phyloP scores from a whole-genome alignment of 2,113 vertebrate species.

The Caretta caretta region DNA sequence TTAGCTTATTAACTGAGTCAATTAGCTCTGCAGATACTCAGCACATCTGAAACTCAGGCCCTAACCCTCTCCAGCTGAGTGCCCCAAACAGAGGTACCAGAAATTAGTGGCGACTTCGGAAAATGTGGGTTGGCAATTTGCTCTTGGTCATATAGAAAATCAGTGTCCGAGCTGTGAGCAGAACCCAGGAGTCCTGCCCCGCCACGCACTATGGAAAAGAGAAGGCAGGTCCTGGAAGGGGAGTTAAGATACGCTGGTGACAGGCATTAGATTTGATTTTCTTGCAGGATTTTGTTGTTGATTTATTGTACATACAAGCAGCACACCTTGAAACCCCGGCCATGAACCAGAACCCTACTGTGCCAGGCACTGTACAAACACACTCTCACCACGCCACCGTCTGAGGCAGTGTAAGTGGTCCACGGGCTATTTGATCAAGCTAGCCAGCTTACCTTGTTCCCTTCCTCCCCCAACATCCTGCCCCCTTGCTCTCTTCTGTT shows the following conservation, averaged over 20 bases:
- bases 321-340: not conserved
- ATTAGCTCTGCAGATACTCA: no score
- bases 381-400: not conserved
- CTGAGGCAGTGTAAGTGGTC: not conserved
- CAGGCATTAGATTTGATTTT: not conserved
- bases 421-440: not conserved
- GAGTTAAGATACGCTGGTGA: not conserved
- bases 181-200: no score
- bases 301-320: not conserved
- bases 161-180: no score
- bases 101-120: no score
- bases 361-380: not conserved
- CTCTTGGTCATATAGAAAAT: no score
- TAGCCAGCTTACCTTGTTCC: not conserved
- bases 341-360: not conserved
- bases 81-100: no score
- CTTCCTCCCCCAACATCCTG: no score
- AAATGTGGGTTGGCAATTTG: no score
- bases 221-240: not conserved
- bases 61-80: no score
- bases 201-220: not conserved
- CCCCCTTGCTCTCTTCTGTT: not conserved
- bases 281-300: not conserved
- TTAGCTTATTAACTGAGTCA: no score
- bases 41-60: no score